Conservation (phyloP, 2,113 vertebrate genomes). For the Leucopsar rothschildi region DNA sequence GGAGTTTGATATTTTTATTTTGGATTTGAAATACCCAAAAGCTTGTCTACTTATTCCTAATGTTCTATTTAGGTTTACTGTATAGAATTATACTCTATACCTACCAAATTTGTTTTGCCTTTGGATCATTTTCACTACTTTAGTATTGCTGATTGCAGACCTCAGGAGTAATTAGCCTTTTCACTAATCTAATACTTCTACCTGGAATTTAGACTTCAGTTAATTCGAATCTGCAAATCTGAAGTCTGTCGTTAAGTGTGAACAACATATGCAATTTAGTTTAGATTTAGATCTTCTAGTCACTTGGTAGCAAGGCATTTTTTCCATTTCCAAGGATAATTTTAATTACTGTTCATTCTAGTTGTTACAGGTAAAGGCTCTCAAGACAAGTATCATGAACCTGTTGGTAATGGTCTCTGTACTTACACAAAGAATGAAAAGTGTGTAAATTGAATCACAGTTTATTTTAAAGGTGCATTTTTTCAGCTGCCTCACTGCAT, state of each 20-base stretch:
- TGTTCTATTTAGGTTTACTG: not conserved
- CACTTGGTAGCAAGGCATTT: not conserved
- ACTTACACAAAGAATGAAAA: not conserved
- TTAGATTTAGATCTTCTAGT: not conserved
- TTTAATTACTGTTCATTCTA: not conserved
- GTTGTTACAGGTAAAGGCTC: not conserved
- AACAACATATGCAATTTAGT: not conserved
- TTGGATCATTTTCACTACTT: not conserved
- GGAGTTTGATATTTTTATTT: not conserved
- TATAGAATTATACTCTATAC: not conserved
- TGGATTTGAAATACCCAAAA: not conserved
- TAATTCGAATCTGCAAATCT: not conserved
- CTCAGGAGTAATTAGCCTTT: not conserved
- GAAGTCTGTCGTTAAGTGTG: not conserved
- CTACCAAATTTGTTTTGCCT: not conserved
- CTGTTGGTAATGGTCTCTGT: not conserved
- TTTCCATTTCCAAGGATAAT: not conserved
- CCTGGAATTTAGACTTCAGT: not conserved
- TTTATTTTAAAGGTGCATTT: not conserved
- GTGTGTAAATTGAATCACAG: not conserved
- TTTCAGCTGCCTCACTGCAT: not conserved
- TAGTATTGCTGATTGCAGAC: not conserved
- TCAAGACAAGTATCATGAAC: not conserved
- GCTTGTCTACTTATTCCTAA: not conserved
- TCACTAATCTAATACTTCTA: not conserved